These are phyloP conservation scores for Reinhardtius hippoglossoides DNA, from an alignment of 2,113 vertebrate genomes.

Conservation along the genomic window DNA sequence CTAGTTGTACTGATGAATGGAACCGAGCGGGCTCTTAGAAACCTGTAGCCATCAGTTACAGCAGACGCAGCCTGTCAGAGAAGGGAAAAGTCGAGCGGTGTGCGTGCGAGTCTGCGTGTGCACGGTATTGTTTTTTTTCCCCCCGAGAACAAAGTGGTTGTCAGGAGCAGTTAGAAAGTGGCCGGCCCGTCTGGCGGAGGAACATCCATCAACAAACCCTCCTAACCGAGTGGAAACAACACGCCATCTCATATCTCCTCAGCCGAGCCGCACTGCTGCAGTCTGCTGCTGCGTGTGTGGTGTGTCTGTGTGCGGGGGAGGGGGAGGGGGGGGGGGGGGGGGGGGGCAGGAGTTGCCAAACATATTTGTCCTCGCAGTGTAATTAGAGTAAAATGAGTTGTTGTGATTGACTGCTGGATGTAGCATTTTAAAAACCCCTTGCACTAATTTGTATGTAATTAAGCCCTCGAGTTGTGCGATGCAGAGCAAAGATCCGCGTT, in stretches of 20 bases:
- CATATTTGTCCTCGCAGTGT: no score
- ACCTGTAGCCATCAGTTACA: slow-evolving; percentile 49
- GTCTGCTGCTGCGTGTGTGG: no score
- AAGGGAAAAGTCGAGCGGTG: not conserved
- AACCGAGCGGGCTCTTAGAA: slow-evolving; percentile 36
- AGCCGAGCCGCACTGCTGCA: slow-evolving; percentile 15
- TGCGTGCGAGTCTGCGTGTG: not conserved
- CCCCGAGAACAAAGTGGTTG: slow-evolving; percentile 54
- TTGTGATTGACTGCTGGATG: not conserved
- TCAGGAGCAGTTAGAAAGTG: slow-evolving; percentile 63
- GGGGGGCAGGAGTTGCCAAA: no score
- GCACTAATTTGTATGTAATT: slow-evolving; percentile 9
- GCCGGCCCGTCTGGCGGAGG: slow-evolving; percentile 43
- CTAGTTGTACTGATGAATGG: slow-evolving; percentile 38
- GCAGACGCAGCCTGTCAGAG: slow-evolving; percentile 38
- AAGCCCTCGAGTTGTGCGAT: not conserved
- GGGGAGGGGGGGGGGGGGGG: no score
- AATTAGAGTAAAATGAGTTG: not conserved
- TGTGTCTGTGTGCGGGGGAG: no score
- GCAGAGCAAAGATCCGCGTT: not conserved
- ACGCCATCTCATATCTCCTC: slow-evolving; percentile 49
- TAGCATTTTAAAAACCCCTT: not conserved
- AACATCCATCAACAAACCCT: slow-evolving; percentile 64
- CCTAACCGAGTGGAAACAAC: slow-evolving; percentile 49
- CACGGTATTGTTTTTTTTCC: not conserved